Evolutionary conservation across 2,113 vertebrate genomes (phyloP), one percentile per base, ranked within the genome.

Genomic region (Datnioides undecimradiatus): DNA sequence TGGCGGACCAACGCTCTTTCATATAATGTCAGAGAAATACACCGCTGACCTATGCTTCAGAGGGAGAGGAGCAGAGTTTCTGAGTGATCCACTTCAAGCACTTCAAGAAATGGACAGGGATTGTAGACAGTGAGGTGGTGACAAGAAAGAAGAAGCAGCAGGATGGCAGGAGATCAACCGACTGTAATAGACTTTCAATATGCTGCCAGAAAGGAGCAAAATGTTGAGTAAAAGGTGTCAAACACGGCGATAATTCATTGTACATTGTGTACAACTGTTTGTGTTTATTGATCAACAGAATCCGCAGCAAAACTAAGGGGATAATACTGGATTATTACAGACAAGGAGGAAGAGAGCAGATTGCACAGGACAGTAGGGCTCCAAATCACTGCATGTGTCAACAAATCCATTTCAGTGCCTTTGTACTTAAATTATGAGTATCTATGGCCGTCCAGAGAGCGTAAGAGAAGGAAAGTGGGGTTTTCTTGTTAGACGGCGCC

Each of bases 401-500:
- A 17, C 2, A 4, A 68, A 57, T 48, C 54, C 40, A 76, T 82
- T 70, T 49, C 62, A 57, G 0, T 25, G 36, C 48, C 23, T 71
- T 45, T 48, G n/a, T 45, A 5, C 55, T 63, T 80, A 27, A 65
- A 82, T 80, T 71, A 87, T 81, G 75, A 48, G 41, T 55, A 27
- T 58, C 31, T 16, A 6, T 36, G 75, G 55, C 36, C 65, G 14
- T 78, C 14, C 23, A 46, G 71, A 76, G 41, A 46, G 63, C 19
- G 43, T 12, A 41, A 74, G 66, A 71, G 66, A 70, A 34, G 31
- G 46, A 69, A 73, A 79, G 69, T 43, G 14, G 59, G 33, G 16
- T 41, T 78, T 70, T 55, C 70, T 74, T 79, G 82, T 90, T 76
- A 66, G 70, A 84, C 73, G 68, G 77, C 5, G 45, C 85, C 85